These are phyloP conservation scores for Phyllostomus discolor DNA, from an alignment of 2,113 vertebrate species.

Conservation along the genomic window DNA sequence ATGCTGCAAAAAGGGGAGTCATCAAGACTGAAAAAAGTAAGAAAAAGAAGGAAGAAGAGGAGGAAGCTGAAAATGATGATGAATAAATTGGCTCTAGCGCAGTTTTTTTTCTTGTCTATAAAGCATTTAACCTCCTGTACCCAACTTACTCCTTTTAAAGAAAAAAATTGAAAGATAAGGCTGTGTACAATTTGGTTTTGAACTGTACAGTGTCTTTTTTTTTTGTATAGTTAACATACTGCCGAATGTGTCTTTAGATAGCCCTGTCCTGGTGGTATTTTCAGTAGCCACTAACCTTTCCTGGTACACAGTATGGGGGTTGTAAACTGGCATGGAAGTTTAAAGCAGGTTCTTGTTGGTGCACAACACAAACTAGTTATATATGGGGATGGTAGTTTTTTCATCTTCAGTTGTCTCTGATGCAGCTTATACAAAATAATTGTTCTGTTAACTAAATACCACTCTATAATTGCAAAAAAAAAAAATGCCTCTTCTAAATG, in stretches of 20 bases:
- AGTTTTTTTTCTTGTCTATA: constrained; percentile 91
- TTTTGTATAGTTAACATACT: constrained; percentile 98
- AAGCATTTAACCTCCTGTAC: constrained; percentile 93
- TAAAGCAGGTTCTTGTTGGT: constrained; percentile 89
- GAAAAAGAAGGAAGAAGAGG: constrained; percentile 91
- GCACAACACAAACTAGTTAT: constrained; percentile 92
- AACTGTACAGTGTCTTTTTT: constrained; percentile 90
- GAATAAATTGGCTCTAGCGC: constrained; percentile 87
- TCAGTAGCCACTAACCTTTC: constrained; percentile 91
- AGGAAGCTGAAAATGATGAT: constrained; percentile 91
- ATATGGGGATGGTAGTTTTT: constrained; percentile 87
- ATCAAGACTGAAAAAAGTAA: constrained; percentile 92
- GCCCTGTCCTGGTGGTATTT: constrained; percentile 92
- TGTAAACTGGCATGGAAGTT: constrained; percentile 89
- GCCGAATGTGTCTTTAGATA: constrained; percentile 93
- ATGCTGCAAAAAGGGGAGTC: constrained; percentile 82
- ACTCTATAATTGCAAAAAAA: constrained; percentile 96
- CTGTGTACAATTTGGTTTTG: constrained; percentile 96
- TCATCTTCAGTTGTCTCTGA: constrained; percentile 91
- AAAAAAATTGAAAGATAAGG: constrained; percentile 82
- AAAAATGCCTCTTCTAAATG: constrained; percentile 90
- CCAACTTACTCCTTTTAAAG: constrained; percentile 93
- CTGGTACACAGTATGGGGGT: constrained; percentile 90
- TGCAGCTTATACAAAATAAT: constrained; percentile 86
- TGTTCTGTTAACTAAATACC: constrained; percentile 84